phyloP scores from a whole-genome alignment of 2,113 vertebrate species.

The Hoplias malabaricus region DNA sequence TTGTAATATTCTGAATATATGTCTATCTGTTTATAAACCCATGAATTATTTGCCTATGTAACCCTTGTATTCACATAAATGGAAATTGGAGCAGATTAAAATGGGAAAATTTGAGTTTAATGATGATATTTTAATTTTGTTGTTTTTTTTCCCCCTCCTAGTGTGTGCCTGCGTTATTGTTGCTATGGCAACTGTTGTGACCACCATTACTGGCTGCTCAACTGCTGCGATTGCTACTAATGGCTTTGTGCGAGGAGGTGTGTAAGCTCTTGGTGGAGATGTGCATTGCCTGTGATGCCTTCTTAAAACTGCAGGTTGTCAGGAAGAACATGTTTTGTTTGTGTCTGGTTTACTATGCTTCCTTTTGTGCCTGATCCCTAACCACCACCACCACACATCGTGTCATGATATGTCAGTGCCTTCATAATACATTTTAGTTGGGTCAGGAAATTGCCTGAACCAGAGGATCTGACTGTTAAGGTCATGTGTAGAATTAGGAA shows the following conservation, averaged over 20 bases:
- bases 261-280: neutral
- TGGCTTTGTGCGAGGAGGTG: slow-evolving; percentile 98
- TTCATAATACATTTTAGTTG: slow-evolving; percentile 19
- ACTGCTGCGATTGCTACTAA: slow-evolving; percentile 98
- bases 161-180: slow-evolving; percentile 87
- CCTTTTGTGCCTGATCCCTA: slow-evolving; percentile 21
- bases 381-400: neutral
- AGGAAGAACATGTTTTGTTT: slow-evolving; percentile 5
- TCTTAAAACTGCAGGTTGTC: no score
- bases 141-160: slow-evolving; percentile 59
- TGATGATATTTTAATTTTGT: slow-evolving; percentile 27
- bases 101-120: no score
- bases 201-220: slow-evolving; percentile 94
- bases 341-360: slow-evolving; percentile 1
- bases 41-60: no score
- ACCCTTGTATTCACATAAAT: no score
- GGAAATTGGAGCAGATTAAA: no score
- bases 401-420: slow-evolving; percentile 38
- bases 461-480: neutral
- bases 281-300: no score
- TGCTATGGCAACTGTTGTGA: slow-evolving; percentile 91
- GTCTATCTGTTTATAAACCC: no score
- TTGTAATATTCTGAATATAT: no score
- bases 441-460: slow-evolving; percentile 23
- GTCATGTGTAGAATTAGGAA: neutral